Conservation (phyloP, 1,140 invertebrate species). For the Drosophila ambigua region DNA sequence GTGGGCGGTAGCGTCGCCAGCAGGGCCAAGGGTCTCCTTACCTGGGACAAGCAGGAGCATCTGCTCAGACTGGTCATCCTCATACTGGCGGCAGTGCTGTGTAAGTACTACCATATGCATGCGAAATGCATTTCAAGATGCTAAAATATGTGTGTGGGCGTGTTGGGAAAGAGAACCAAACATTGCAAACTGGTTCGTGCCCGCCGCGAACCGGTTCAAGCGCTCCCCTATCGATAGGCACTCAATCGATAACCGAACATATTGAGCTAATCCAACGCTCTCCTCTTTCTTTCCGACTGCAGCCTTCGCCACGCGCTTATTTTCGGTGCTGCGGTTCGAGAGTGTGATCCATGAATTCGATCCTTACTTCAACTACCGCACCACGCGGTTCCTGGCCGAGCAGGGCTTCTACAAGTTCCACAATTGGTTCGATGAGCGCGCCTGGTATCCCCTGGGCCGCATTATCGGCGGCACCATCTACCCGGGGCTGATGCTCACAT, state of each 20-base stretch:
- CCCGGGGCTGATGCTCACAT: slow-evolving; percentile 98
- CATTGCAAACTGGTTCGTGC: slow-evolving; percentile 4
- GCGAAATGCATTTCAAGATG: slow-evolving; percentile 5
- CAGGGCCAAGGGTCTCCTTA: slow-evolving; percentile 40
- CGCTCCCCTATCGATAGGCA: slow-evolving; percentile 11
- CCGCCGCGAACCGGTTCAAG: neutral
- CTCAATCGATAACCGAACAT: neutral
- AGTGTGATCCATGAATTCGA: slow-evolving; percentile 99
- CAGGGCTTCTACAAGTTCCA: slow-evolving; percentile 99
- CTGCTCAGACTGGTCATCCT: slow-evolving; percentile 96
- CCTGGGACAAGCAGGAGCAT: slow-evolving; percentile 95
- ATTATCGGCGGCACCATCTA: slow-evolving; percentile 99
- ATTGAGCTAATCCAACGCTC: slow-evolving; percentile 22
- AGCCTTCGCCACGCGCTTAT: slow-evolving; percentile 98
- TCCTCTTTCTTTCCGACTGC: slow-evolving; percentile 74
- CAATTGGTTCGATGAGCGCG: slow-evolving; percentile 99
- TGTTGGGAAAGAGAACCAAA: slow-evolving; percentile 17
- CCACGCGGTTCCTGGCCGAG: slow-evolving; percentile 96
- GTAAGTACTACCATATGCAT: slow-evolving; percentile 87
- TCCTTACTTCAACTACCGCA: slow-evolving; percentile 99
- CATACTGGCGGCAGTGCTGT: slow-evolving; percentile 95
- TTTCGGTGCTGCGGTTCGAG: slow-evolving; percentile 98
- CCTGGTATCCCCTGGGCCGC: slow-evolving; percentile 98
- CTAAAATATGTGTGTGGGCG: slow-evolving; percentile 5
- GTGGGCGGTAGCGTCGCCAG: slow-evolving; percentile 5